phyloP scores from a whole-genome alignment of 2,113 vertebrate species.

The Psittacula cyanocephala region DNA sequence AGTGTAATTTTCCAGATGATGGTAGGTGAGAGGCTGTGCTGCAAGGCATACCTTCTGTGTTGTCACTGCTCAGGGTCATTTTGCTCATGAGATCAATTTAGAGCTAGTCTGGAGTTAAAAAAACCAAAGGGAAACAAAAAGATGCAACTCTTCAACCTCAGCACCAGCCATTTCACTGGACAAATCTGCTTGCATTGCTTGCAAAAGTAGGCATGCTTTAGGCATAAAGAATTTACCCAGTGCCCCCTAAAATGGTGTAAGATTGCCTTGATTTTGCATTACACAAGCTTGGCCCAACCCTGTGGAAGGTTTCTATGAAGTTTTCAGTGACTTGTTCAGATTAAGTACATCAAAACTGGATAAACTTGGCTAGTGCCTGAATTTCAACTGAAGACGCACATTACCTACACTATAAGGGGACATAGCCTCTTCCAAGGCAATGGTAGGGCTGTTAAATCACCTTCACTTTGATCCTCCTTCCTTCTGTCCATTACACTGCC shows the following conservation, averaged over 20 bases:
- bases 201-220: background rate
- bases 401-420: background rate
- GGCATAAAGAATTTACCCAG: background rate
- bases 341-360: background rate
- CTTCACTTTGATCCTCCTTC: background rate
- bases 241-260: background rate
- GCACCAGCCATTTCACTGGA: background rate
- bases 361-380: background rate
- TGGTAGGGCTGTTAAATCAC: background rate
- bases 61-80: background rate
- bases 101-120: background rate
- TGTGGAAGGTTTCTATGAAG: background rate
- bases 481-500: background rate
- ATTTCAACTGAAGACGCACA: background rate
- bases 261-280: background rate
- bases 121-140: background rate
- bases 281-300: background rate
- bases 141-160: fast-evolving
- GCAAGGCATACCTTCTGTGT: background rate
- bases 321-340: background rate
- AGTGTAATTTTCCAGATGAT: background rate
- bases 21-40: background rate
- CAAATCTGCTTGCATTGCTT: background rate
- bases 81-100: background rate
- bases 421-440: background rate